Conservation (phyloP, 2,797 vertebrate genomes). For the Xiphophorus birchmanni region DNA sequence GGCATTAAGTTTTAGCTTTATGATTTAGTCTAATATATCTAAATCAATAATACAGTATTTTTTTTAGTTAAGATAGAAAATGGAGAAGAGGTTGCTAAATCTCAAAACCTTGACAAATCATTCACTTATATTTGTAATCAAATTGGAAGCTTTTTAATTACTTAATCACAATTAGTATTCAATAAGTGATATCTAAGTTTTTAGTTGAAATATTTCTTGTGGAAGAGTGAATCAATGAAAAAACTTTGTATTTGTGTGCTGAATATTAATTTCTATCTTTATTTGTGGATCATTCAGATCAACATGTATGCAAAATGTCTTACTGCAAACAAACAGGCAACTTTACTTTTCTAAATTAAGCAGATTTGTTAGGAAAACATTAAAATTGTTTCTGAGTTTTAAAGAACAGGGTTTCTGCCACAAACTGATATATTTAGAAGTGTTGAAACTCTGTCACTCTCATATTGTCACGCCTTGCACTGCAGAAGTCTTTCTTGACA, state of each 20-base stretch:
- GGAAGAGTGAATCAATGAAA: neutral
- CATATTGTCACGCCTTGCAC: neutral
- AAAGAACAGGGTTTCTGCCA: neutral
- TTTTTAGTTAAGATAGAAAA: neutral
- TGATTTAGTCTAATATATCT: conserved; percentile 1
- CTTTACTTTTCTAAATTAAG: neutral
- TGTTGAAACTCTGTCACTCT: neutral
- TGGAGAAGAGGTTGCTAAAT: neutral
- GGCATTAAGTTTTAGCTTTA: conserved; percentile 4
- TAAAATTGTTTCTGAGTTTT: neutral
- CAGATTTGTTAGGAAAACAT: neutral
- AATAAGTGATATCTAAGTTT: neutral
- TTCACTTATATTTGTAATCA: neutral
- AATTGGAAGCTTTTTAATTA: neutral
- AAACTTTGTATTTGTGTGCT: neutral
- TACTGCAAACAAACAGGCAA: neutral
- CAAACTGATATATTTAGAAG: neutral
- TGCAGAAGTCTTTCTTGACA: neutral
- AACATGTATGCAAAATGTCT: neutral
- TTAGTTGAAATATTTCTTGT: neutral
- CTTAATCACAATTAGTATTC: neutral
- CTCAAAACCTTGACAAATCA: neutral
- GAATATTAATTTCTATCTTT: neutral
- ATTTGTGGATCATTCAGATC: neutral
- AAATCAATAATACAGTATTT: conserved; percentile 2